A percentile compares a stretch with the other conserved stretches of the same genome.
Evolutionary conservation across 2,797 vertebrate genomes (phyloP).

Genomic region (Poecilia gillii): DNA sequence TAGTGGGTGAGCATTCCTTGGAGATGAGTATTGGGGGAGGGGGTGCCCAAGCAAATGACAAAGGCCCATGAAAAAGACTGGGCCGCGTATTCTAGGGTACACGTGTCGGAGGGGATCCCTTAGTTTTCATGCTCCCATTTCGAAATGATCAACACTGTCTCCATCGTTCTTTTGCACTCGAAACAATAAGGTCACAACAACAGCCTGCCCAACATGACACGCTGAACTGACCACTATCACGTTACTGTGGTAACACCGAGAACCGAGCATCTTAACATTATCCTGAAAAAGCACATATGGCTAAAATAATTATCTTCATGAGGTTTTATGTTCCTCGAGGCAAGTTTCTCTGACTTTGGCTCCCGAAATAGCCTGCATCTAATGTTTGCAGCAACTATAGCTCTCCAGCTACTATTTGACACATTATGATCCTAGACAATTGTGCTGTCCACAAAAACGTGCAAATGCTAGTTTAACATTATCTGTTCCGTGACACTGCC

Average conservation of each 20-base stretch:
- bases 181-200: slow-evolving; percentile 24
- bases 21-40: slow-evolving; percentile 81
- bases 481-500: slow-evolving; percentile 43
- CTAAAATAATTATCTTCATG: slow-evolving; percentile 8
- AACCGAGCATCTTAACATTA: slow-evolving; percentile 18
- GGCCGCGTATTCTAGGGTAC: slow-evolving; percentile 78
- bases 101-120: slow-evolving; percentile 63
- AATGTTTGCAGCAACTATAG: slow-evolving; percentile 51
- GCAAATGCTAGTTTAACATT: slow-evolving; percentile 37
- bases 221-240: slow-evolving; percentile 27
- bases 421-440: slow-evolving; percentile 18
- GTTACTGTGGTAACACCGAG: slow-evolving; percentile 40
- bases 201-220: slow-evolving; percentile 29
- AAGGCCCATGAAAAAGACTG: slow-evolving; percentile 82
- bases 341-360: slow-evolving; percentile 27
- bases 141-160: slow-evolving; percentile 11
- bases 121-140: slow-evolving; percentile 14
- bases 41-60: slow-evolving; percentile 80
- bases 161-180: background rate
- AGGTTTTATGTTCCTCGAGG: slow-evolving; percentile 8
- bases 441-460: slow-evolving; percentile 33
- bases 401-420: slow-evolving; percentile 37
- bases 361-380: slow-evolving; percentile 24
- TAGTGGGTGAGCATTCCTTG: slow-evolving; percentile 76
- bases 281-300: slow-evolving; percentile 17